These are phyloP conservation scores for Silvanus unidentatus DNA, from an alignment of 2,888 invertebrate genomes.

Conservation along the genomic window DNA sequence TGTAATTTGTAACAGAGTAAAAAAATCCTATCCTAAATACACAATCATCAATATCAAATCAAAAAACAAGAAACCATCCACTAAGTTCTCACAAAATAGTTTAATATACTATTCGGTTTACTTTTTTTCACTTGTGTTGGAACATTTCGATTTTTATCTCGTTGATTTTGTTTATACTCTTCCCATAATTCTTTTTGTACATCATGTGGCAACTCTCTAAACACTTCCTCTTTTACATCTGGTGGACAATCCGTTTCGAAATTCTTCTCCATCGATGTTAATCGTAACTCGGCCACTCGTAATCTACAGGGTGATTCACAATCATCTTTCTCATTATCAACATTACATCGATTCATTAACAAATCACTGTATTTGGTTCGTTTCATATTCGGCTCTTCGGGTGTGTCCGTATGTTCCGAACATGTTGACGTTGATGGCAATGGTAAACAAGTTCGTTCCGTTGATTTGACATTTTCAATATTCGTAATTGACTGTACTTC, in stretches of 20 bases:
- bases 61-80: not conserved
- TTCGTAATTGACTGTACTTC: constrained; percentile 72
- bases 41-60: too few relatives aligned
- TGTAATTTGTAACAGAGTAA: too few relatives aligned
- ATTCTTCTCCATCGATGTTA: not conserved
- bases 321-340: constrained; percentile 36
- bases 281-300: constrained; percentile 42
- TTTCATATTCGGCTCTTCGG: constrained; percentile 65
- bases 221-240: constrained; percentile 62
- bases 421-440: constrained; percentile 38
- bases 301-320: constrained; percentile 63
- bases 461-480: constrained; percentile 48
- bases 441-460: constrained; percentile 9
- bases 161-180: constrained; percentile 52
- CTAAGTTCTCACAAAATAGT: constrained; percentile 53
- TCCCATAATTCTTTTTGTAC: constrained; percentile 67
- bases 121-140: constrained; percentile 48
- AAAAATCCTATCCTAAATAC: too few relatives aligned
- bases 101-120: constrained; percentile 59
- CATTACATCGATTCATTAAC: constrained; percentile 48
- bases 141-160: constrained; percentile 26
- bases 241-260: constrained; percentile 51
- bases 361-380: constrained; percentile 51
- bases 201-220: constrained; percentile 64
- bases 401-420: constrained; percentile 48